phyloP scores from a whole-genome alignment of 2,888 invertebrate genomes.

The Cephalotes varians region DNA sequence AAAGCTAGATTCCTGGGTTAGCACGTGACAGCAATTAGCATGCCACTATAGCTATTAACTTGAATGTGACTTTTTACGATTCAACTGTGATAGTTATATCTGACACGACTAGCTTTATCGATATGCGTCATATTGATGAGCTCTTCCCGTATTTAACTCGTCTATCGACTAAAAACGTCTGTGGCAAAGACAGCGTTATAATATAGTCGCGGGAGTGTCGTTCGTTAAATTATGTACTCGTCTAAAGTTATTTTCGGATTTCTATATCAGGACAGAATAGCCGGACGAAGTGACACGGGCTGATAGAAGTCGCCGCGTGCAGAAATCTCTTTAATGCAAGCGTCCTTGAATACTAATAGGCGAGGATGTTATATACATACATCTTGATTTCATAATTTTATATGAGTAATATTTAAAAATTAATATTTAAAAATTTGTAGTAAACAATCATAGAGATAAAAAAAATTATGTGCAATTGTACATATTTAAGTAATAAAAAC shows the following conservation, averaged over 20 bases:
- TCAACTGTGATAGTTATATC: not conserved
- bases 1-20: not conserved
- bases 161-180: constrained; percentile 28
- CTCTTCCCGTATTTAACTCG: constrained; percentile 20
- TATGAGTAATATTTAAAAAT: not conserved
- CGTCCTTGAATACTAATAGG: constrained; percentile 47
- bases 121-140: not conserved
- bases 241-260: constrained; percentile 52
- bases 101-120: not conserved
- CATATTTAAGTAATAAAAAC: not conserved
- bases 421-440: not conserved
- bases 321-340: constrained; percentile 32
- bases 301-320: constrained; percentile 34
- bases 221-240: constrained; percentile 48
- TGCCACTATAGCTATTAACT: not conserved
- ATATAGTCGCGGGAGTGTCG: constrained; percentile 35
- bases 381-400: constrained; percentile 17
- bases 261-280: constrained; percentile 44
- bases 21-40: not conserved
- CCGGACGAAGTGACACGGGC: constrained; percentile 33
- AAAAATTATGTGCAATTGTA: not conserved
- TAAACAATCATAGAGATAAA: not conserved
- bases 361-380: constrained; percentile 10
- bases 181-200: constrained; percentile 10
- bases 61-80: not conserved